Base-by-base conservation (phyloP, 2,113 vertebrate genomes). In the Paraplagusia blochii region DNA sequence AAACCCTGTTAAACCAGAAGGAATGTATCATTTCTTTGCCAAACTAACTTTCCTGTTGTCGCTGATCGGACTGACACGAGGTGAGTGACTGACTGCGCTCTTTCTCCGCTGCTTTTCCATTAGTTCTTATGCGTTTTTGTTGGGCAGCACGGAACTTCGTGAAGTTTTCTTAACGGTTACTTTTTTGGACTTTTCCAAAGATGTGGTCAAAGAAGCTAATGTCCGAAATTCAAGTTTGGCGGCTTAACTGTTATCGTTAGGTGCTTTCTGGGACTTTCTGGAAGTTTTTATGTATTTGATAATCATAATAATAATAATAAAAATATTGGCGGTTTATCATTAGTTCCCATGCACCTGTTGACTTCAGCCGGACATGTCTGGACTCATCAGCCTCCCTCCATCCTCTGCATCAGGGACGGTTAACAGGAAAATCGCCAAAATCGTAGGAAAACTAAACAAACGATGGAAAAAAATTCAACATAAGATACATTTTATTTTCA, bases 21-120 rank as follows among this genome's bases (percentile, higher is more conserved):
- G 90, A 89, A 91, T 91, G 90, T 76, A 87, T 88, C 80, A 84
- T 77, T 84, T 90, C 64, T 77, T 85, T 65, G 85, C 76, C 53
- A 87, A 86, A 80, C 77, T 90, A 78, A 87, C 82, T 84, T 73
- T 85, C 53, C 69, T 90, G 74, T 79, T 83, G 81, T 85, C 77
- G 79, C 83, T 89, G 60, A 79, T 86, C 54, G 83, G 82, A 70
- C 64, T 72, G 59, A 72, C 89, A 57, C 81, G 83, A 84, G 90
- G 90, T 91, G 76, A 87, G 88, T 40, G 38, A 11, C 36, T 8
- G 9, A 11, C 12, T 40, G 38, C 38, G 4, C 12, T 4, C 36
- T 11, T 38, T 38, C 66, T 33, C 4, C 14, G 14, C 6, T 15
- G 6, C 38, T 53, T 16, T 51, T 43, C 8, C 14, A n/a, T 43